Conservation (phyloP, 2,113 vertebrate species). For the Aleadryas rufinucha region DNA sequence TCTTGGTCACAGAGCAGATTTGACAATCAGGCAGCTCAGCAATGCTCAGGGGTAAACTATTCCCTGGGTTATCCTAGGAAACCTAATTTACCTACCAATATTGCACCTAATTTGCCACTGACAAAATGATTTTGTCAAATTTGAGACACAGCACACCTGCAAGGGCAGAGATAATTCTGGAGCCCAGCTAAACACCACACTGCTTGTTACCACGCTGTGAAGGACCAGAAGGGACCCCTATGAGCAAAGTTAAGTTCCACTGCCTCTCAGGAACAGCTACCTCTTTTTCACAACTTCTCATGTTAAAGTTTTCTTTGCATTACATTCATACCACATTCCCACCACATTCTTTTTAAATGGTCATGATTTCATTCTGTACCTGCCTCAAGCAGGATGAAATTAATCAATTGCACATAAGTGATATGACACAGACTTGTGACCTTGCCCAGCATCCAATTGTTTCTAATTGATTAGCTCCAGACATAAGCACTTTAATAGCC, state of each 20-base stretch:
- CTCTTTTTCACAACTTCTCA: slow-evolving; percentile 50
- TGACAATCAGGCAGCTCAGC: background rate
- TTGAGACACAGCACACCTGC: background rate
- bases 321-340: slow-evolving; percentile 48
- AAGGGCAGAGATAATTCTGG: background rate
- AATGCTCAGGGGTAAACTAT: background rate
- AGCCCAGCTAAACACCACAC: background rate
- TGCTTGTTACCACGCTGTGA: background rate
- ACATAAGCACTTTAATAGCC: slow-evolving; percentile 51
- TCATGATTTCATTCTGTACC: slow-evolving; percentile 41
- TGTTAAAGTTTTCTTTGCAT: slow-evolving; percentile 30
- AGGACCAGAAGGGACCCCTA: background rate
- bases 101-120: background rate
- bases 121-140: background rate
- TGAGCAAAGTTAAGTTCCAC: background rate
- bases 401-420: slow-evolving; percentile 52
- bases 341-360: slow-evolving; percentile 39
- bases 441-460: slow-evolving; percentile 63
- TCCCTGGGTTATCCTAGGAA: background rate
- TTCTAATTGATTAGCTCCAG: slow-evolving; percentile 62
- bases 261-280: slow-evolving; percentile 18
- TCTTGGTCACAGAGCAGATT: background rate
- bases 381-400: slow-evolving; percentile 59
- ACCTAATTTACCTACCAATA: background rate
- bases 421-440: slow-evolving; percentile 43